Conservation (phyloP, 2,797 vertebrate genomes). For the Morelia viridis region DNA sequence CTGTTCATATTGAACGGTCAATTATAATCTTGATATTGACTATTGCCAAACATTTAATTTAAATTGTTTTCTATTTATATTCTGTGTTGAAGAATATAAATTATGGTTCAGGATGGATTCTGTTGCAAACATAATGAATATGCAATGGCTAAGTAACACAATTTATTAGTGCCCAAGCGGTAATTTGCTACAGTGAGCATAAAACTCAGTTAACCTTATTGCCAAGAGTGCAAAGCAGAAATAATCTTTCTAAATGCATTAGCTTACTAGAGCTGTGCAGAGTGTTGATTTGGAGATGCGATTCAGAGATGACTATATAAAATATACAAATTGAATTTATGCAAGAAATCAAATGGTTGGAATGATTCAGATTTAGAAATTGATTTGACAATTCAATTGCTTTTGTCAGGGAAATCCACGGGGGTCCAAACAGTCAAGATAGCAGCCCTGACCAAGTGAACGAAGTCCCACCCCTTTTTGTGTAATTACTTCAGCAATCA, state of each 20-base stretch:
- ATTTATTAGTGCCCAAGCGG: background rate
- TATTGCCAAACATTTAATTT: background rate
- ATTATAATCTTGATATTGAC: background rate
- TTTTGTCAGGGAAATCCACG: background rate
- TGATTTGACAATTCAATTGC: background rate
- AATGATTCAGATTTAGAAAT: background rate
- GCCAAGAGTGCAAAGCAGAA: background rate
- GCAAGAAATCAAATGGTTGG: background rate
- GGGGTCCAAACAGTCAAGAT: background rate
- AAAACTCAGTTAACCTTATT: background rate
- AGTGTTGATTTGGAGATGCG: background rate
- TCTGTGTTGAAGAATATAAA: background rate
- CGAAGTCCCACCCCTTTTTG: background rate
- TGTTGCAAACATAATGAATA: background rate
- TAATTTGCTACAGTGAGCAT: background rate
- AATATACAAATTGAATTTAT: background rate
- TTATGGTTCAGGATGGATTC: background rate
- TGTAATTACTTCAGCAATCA: background rate
- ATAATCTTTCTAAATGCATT: background rate
- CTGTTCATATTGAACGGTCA: background rate
- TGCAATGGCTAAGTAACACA: background rate
- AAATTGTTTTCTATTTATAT: background rate
- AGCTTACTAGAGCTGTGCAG: background rate
- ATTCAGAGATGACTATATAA: background rate
- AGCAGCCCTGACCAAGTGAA: background rate